Conservation (phyloP, 2,797 vertebrate species). For the Craterocephalus amniculus region DNA sequence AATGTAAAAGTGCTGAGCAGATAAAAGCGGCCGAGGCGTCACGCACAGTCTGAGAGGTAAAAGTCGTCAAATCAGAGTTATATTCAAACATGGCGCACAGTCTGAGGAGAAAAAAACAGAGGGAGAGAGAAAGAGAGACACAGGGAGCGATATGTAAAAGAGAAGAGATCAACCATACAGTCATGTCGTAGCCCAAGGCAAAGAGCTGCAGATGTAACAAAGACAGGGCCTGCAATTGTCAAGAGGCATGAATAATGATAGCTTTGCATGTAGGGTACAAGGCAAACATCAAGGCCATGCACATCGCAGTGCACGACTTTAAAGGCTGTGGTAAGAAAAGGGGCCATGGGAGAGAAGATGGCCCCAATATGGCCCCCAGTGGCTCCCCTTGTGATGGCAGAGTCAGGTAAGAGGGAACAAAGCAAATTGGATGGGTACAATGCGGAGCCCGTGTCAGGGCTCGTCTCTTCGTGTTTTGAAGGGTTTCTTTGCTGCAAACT, state of each 20-base stretch:
- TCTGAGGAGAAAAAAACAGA: conserved; percentile 44
- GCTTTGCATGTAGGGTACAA: conserved; percentile 84
- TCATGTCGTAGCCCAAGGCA: conserved; percentile 81
- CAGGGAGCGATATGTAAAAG: conserved; percentile 81
- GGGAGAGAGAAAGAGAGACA: conserved; percentile 57
- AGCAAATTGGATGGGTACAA: conserved; percentile 73
- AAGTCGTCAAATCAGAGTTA: conserved; percentile 63
- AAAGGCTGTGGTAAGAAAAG: conserved; percentile 71
- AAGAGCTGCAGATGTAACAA: conserved; percentile 83
- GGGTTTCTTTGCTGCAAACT: conserved; percentile 52
- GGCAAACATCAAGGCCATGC: conserved; percentile 82
- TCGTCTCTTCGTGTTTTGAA: conserved; percentile 43
- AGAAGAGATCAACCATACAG: conserved; percentile 84
- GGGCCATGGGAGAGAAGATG: conserved; percentile 66
- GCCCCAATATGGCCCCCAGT: conserved; percentile 72
- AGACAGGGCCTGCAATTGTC: conserved; percentile 82
- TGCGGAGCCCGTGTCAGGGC: conserved; percentile 44
- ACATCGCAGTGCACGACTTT: conserved; percentile 75
- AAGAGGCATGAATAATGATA: conserved; percentile 87
- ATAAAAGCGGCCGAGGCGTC: conserved; percentile 70
- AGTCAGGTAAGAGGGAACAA: conserved; percentile 81
- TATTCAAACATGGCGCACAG: conserved; percentile 58
- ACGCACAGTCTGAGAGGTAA: conserved; percentile 67
- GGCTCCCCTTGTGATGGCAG: conserved; percentile 67
- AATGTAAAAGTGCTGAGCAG: conserved; percentile 20